Evolutionary conservation across 2,113 vertebrate species (phyloP).

Genomic region (Pteropus alecto): DNA sequence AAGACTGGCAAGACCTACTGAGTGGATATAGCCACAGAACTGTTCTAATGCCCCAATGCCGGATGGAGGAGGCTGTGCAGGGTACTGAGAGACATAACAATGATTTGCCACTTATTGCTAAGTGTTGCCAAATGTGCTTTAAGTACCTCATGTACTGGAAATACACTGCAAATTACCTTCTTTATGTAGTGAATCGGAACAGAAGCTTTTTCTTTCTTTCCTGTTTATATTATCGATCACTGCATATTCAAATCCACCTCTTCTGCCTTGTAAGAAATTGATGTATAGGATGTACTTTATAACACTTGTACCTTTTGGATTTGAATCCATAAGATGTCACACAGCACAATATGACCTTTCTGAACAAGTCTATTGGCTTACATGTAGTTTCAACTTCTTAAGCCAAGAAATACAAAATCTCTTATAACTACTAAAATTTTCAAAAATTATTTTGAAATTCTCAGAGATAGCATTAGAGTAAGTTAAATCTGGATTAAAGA

Average conservation of each 20-base stretch:
- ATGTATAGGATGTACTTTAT: constrained; percentile 34
- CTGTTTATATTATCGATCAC: constrained; percentile 78
- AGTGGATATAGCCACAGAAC: constrained; percentile 74
- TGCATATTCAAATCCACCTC: constrained; percentile 76
- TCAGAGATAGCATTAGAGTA: not conserved
- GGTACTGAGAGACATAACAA: constrained; percentile 73
- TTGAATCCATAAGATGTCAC: not conserved
- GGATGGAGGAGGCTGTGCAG: constrained; percentile 60
- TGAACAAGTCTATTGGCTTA: constrained; percentile 5
- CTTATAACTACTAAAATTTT: not conserved
- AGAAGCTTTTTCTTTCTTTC: constrained; percentile 72
- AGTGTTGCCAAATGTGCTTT: constrained; percentile 79
- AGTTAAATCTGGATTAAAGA: not conserved
- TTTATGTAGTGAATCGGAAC: constrained; percentile 73
- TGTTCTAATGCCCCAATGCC: constrained; percentile 73
- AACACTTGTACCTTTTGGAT: constrained; percentile 39
- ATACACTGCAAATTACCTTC: constrained; percentile 79
- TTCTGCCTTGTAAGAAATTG: constrained; percentile 65
- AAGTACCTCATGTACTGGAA: constrained; percentile 74
- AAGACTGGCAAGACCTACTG: constrained; percentile 48
- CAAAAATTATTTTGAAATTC: not conserved
- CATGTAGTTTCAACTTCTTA: not conserved
- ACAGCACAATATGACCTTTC: constrained; percentile 16
- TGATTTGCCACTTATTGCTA: constrained; percentile 80
- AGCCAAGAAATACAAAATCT: not conserved